Conservation (phyloP, 2,888 invertebrate species). For the Hirtodrosophila histrioides region DNA sequence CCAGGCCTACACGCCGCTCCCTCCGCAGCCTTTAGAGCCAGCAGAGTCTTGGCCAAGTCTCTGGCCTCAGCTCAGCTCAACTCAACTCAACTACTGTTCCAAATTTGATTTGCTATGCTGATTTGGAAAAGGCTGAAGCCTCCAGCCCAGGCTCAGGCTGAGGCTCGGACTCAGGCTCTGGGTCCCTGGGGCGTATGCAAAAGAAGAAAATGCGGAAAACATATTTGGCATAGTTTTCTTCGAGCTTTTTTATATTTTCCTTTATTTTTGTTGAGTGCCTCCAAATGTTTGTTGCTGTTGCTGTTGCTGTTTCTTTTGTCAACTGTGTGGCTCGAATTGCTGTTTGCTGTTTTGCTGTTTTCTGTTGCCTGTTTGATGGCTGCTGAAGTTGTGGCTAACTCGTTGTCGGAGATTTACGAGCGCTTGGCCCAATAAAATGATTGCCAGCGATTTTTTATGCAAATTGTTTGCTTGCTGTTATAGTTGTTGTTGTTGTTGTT, state of each 20-base stretch:
- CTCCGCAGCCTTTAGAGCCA: slow-evolving; percentile 2
- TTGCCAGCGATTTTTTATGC: slow-evolving; percentile 84
- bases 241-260: slow-evolving; percentile 5
- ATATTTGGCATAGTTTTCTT: slow-evolving; percentile 74
- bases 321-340: slow-evolving; percentile 43
- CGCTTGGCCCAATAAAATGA: slow-evolving; percentile 83
- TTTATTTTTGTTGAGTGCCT: slow-evolving; percentile 10
- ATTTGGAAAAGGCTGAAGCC: slow-evolving; percentile 48
- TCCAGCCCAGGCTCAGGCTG: slow-evolving; percentile 30
- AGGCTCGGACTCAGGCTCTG: slow-evolving; percentile 34
- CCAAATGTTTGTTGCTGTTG: slow-evolving; percentile 7
- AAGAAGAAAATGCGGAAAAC: slow-evolving; percentile 76
- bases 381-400: slow-evolving; percentile 44
- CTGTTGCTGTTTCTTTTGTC: slow-evolving; percentile 35
- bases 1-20: slow-evolving; percentile 9
- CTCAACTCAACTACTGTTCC: slow-evolving; percentile 76
- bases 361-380: slow-evolving; percentile 21
- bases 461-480: slow-evolving; percentile 81
- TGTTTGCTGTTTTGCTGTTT: slow-evolving; percentile 12
- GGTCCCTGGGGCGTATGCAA: slow-evolving; percentile 64
- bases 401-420: slow-evolving; percentile 82
- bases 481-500: slow-evolving; percentile 21
- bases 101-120: slow-evolving; percentile 77
- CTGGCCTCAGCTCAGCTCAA: slow-evolving; percentile 33
- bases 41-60: not conserved